phyloP scores from a whole-genome alignment of 2,888 invertebrate genomes.

The Alsophila aescularia region DNA sequence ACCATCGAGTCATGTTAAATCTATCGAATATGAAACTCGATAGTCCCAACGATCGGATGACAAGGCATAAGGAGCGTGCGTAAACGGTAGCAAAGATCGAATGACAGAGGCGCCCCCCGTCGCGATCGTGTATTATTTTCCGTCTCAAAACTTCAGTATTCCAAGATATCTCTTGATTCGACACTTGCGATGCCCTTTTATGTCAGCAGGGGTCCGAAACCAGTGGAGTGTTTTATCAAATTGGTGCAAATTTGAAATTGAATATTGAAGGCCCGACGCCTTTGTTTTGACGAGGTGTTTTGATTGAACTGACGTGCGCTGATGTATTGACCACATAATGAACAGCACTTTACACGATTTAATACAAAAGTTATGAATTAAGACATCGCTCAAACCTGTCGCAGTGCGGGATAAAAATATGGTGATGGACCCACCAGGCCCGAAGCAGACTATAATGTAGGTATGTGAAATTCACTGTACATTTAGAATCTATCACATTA shows the following conservation, averaged over 20 bases:
- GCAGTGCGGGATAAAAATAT: too few relatives aligned
- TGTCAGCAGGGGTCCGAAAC: slow-evolving; percentile 44
- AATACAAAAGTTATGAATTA: too few relatives aligned
- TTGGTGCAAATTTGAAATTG: slow-evolving; percentile 38
- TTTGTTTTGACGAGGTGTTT: slow-evolving; percentile 24
- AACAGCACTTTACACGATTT: neutral
- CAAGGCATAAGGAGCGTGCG: slow-evolving; percentile 53
- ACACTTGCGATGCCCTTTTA: slow-evolving; percentile 39
- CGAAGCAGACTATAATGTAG: too few relatives aligned
- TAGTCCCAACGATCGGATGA: slow-evolving; percentile 54
- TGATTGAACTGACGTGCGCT: neutral
- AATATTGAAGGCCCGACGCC: slow-evolving; percentile 30
- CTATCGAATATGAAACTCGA: slow-evolving; percentile 69
- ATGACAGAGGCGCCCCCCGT: slow-evolving; percentile 72
- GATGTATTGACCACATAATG: slow-evolving; percentile 5
- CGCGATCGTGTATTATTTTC: slow-evolving; percentile 49
- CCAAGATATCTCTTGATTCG: slow-evolving; percentile 37
- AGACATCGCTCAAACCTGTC: too few relatives aligned
- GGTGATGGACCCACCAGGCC: too few relatives aligned
- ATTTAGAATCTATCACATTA: neutral
- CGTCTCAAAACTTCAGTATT: slow-evolving; percentile 48
- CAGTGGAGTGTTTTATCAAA: slow-evolving; percentile 34
- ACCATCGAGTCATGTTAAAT: slow-evolving; percentile 58
- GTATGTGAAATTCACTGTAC: too few relatives aligned
- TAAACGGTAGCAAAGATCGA: slow-evolving; percentile 76